A percentile compares a stretch with the other conserved stretches of the same genome.
These are phyloP conservation scores for Heliopora coerulea DNA, from an alignment of 92 coral and sea anemone genomes.

Conservation along the genomic window DNA sequence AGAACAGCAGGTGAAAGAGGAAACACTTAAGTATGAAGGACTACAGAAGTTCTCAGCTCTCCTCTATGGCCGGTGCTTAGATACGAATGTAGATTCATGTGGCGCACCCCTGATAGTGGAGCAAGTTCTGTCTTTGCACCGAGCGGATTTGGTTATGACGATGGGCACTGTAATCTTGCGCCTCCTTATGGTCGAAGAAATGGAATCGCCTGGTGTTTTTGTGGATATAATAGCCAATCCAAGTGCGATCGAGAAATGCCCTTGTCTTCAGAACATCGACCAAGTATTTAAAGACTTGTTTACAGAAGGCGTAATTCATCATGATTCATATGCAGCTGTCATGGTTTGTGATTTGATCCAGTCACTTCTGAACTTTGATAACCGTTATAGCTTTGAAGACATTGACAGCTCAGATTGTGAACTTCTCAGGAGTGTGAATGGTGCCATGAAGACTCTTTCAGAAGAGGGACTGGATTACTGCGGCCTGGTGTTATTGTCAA, in stretches of 20 bases:
- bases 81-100: slow-evolving; percentile 76
- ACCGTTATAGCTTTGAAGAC: slow-evolving; percentile 52
- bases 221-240: slow-evolving; percentile 50
- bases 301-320: slow-evolving; percentile 54
- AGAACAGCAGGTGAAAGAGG: slow-evolving; percentile 47
- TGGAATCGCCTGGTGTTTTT: slow-evolving; percentile 61
- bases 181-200: slow-evolving; percentile 62
- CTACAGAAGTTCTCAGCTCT: slow-evolving; percentile 60
- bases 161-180: slow-evolving; percentile 81
- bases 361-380: slow-evolving; percentile 45
- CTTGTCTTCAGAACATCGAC: slow-evolving; percentile 27
- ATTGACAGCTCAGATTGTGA: slow-evolving; percentile 68
- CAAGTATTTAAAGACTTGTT: slow-evolving; percentile 57
- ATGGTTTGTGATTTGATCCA: slow-evolving; percentile 88
- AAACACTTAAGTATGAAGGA: slow-evolving; percentile 44
- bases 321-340: slow-evolving; percentile 73
- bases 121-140: slow-evolving; percentile 58
- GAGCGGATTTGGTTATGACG: slow-evolving; percentile 47
- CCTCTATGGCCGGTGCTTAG: slow-evolving; percentile 78
- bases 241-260: not conserved
- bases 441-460: slow-evolving; percentile 51
- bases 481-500: slow-evolving; percentile 61
- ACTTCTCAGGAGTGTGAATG: slow-evolving; percentile 52
- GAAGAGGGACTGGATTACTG: slow-evolving; percentile 42
- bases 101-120: slow-evolving; percentile 58